Conservation (phyloP, 2,113 vertebrate genomes). For the Recurvirostra avosetta region DNA sequence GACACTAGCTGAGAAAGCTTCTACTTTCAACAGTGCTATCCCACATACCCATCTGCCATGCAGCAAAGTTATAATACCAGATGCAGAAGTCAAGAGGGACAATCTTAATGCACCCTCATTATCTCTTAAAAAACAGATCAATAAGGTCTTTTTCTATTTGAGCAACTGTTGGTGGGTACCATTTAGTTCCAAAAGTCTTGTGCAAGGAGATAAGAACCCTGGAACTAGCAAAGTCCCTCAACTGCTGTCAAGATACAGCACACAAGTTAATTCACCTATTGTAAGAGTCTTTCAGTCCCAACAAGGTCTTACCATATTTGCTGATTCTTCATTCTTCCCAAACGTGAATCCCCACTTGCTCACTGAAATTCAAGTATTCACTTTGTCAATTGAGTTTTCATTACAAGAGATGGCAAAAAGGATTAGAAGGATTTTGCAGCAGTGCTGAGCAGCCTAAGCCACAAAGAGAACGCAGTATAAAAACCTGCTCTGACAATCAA, state of each 20-base stretch:
- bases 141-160: neutral
- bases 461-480: neutral
- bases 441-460: neutral
- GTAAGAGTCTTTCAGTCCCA: neutral
- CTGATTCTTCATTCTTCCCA: neutral
- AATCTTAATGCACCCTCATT: neutral
- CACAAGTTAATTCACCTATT: neutral
- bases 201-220: neutral
- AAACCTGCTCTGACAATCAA: neutral
- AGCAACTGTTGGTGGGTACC: neutral
- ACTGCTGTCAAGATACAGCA: neutral
- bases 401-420: neutral
- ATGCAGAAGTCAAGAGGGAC: neutral
- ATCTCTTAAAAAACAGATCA: neutral
- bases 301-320: neutral
- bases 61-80: neutral
- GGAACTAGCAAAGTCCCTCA: neutral
- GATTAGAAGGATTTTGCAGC: slow-evolving; percentile 14
- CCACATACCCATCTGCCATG: neutral
- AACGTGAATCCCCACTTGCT: neutral
- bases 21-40: neutral
- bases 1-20: neutral
- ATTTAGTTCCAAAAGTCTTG: neutral
- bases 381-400: neutral
- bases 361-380: neutral